A percentile compares a stretch with the other conserved stretches of the same genome.
phyloP scores from a whole-genome alignment of 2,797 vertebrate genomes.

The Melanotaenia maccullochi region DNA sequence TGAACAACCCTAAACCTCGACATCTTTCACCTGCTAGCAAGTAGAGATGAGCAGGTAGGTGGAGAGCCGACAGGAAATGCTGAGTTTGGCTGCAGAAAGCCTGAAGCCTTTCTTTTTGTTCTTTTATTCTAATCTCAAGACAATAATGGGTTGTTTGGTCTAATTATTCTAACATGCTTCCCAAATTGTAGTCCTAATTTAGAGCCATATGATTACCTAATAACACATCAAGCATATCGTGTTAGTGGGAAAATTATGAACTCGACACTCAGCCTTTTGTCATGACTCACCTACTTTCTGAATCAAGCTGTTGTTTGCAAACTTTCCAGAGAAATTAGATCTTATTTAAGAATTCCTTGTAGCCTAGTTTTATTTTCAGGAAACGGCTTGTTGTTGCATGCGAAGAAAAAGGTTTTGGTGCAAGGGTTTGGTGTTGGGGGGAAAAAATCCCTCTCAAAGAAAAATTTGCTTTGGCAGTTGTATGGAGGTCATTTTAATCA shows the following conservation, averaged over 20 bases:
- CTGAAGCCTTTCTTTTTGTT: background rate
- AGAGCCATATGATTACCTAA: background rate
- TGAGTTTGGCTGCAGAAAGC: slow-evolving; percentile 1
- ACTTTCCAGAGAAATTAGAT: slow-evolving; percentile 16
- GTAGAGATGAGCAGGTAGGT: slow-evolving; percentile 44
- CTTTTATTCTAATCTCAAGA: background rate
- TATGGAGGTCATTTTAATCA: too few species aligned
- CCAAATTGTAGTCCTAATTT: background rate
- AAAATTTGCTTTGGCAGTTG: background rate
- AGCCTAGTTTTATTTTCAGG: background rate
- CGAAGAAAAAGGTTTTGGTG: background rate
- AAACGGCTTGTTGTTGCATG: background rate
- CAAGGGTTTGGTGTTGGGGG: background rate
- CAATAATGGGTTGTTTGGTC: background rate
- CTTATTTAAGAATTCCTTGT: slow-evolving; percentile 7
- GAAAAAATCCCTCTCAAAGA: background rate
- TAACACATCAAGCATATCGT: background rate
- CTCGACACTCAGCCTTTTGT: background rate
- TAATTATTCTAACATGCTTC: background rate
- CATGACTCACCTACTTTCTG: background rate
- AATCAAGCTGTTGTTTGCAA: slow-evolving; percentile 12
- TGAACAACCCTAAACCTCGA: slow-evolving; percentile 53
- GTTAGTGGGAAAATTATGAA: slow-evolving; percentile 7
- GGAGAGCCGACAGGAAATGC: slow-evolving; percentile 31
- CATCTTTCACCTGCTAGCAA: slow-evolving; percentile 56